Percentiles rank a stretch among this genome's conserved stretches.
phyloP scores from a whole-genome alignment of 2,888 invertebrate species.

The Zhengitettix transpicula region DNA sequence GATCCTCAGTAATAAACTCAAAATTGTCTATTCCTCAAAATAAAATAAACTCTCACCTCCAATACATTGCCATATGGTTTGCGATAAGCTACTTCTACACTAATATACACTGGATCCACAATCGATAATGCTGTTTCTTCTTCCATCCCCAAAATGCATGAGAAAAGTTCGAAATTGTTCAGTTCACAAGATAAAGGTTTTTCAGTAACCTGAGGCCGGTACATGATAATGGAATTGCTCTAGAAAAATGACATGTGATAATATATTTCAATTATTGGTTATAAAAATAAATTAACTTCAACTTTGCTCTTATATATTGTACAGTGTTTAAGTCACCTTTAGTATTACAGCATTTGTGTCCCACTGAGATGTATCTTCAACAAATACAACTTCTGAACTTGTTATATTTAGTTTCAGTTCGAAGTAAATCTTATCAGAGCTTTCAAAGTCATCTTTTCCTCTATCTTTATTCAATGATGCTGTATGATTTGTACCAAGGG shows the following conservation, averaged over 20 bases:
- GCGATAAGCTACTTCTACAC: conserved; percentile 38
- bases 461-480: too few species aligned
- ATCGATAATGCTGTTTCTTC: conserved; percentile 88
- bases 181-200: conserved; percentile 75
- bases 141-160: conserved; percentile 76
- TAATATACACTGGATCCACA: conserved; percentile 80
- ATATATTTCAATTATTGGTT: not conserved
- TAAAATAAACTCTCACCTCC: conserved; percentile 2
- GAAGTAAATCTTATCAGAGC: conserved; percentile 21
- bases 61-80: conserved; percentile 2
- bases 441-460: too few species aligned
- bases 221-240: conserved; percentile 78
- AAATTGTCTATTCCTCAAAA: not conserved
- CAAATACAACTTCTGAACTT: conserved; percentile 86
- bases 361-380: conserved; percentile 73
- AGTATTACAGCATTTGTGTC: conserved; percentile 91
- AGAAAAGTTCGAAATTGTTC: conserved; percentile 83
- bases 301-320: not conserved
- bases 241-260: conserved; percentile 22
- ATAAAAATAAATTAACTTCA: not conserved
- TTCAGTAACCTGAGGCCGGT: conserved; percentile 46
- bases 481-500: too few species aligned
- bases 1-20: too few species aligned
- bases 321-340: conserved; percentile 30
- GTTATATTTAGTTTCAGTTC: conserved; percentile 88